These are phyloP conservation scores for Lytechinus pictus DNA, from an alignment of 35 echinoderm and acorn worm genomes.

Conservation along the genomic window DNA sequence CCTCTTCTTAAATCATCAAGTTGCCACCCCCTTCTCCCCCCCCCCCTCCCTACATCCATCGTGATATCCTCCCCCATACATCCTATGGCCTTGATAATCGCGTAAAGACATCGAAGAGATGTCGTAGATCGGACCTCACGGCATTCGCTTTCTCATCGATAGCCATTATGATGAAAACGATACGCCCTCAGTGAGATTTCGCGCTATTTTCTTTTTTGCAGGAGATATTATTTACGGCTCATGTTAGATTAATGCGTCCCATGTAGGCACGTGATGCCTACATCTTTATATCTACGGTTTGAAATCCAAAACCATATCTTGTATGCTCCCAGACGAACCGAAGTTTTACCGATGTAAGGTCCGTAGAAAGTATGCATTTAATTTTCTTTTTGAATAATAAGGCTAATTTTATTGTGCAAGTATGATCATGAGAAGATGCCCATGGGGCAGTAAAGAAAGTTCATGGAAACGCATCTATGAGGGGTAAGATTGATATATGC, in stretches of 20 bases:
- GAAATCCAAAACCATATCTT: not conserved
- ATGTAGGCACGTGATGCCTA: not conserved
- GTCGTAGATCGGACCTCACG: not conserved
- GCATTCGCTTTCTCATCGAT: not conserved
- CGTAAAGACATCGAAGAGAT: not conserved
- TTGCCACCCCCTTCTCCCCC: too few relatives aligned
- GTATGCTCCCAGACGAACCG: not conserved
- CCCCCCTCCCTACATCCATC: too few relatives aligned
- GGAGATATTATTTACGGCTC: not conserved
- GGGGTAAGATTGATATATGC: too few relatives aligned
- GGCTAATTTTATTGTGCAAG: too few relatives aligned
- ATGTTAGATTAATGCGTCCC: not conserved
- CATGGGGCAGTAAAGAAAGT: too few relatives aligned
- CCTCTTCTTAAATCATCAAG: too few relatives aligned
- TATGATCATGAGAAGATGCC: too few relatives aligned
- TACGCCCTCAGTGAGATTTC: not conserved
- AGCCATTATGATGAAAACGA: not conserved
- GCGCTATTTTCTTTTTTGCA: not conserved
- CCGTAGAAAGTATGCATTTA: too few relatives aligned
- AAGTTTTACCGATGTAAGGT: not conserved
- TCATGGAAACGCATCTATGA: too few relatives aligned
- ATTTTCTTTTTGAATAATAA: too few relatives aligned
- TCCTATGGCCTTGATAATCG: not conserved
- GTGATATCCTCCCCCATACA: not conserved
- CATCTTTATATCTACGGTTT: not conserved